phyloP scores from a whole-genome alignment of 2,888 invertebrate species.

The Xestia sexstrigata region DNA sequence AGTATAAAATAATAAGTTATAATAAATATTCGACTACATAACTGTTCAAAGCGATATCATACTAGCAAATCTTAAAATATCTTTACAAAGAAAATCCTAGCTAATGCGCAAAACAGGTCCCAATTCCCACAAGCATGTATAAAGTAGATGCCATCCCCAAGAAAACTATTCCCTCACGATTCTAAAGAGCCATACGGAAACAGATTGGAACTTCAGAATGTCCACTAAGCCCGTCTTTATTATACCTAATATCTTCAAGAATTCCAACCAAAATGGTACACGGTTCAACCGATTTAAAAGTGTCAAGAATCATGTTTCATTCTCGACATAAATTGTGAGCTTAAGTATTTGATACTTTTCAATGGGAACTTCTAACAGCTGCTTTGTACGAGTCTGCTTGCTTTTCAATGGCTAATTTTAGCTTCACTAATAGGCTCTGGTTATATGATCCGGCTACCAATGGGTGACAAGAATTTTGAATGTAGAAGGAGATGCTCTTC shows the following conservation, averaged over 20 bases:
- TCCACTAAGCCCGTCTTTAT: conserved; percentile 48
- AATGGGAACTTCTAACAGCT: conserved; percentile 54
- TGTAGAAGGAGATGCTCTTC: background rate
- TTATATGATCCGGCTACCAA: conserved; percentile 57
- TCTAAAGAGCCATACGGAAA: conserved; percentile 31
- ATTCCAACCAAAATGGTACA: conserved; percentile 57
- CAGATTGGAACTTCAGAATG: conserved; percentile 17
- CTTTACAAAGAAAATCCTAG: conserved; percentile 2
- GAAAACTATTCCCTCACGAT: conserved; percentile 21
- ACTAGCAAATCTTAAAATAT: background rate
- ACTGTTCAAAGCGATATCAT: background rate
- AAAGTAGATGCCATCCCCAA: conserved; percentile 23
- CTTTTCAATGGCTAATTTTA: conserved; percentile 60
- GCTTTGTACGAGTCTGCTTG: conserved; percentile 46
- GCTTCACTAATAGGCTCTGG: conserved; percentile 53
- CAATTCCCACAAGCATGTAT: conserved; percentile 13
- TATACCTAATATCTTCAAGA: conserved; percentile 43
- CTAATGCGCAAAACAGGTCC: conserved; percentile 4
- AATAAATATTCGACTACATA: background rate
- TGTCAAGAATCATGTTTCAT: conserved; percentile 62
- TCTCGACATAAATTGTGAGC: conserved; percentile 63
- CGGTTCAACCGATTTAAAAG: conserved; percentile 59
- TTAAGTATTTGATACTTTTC: conserved; percentile 66
- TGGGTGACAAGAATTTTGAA: conserved; percentile 38
- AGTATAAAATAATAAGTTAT: too few relatives aligned